A percentile compares a stretch with the other conserved stretches of the same genome.
Evolutionary conservation across 2,888 invertebrate species (phyloP).

Genomic region (Tipula helvola): DNA sequence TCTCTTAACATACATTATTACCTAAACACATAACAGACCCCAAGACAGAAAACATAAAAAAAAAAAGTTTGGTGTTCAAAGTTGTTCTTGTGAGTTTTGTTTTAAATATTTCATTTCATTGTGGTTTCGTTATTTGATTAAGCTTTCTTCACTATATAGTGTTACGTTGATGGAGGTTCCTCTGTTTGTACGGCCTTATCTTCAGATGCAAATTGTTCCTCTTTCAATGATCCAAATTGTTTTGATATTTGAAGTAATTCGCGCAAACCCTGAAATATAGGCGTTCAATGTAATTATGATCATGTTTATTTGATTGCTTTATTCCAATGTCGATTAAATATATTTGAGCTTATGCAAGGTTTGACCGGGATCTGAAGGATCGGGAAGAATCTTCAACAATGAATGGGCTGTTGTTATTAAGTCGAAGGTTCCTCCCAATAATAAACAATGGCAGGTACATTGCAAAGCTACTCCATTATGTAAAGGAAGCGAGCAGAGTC

Average conservation of each 20-base stretch:
- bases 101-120: background rate
- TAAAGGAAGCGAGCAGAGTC: no score
- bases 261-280: conserved; percentile 54
- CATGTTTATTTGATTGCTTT: no score
- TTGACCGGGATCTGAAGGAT: no score
- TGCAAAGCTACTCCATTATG: no score
- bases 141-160: background rate
- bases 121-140: background rate
- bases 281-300: background rate
- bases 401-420: no score
- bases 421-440: no score
- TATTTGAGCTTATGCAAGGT: no score
- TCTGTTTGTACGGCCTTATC: conserved; percentile 62
- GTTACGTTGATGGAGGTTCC: conserved; percentile 31
- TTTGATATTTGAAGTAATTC: conserved; percentile 73
- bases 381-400: no score
- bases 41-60: background rate
- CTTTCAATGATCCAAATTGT: conserved; percentile 49
- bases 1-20: background rate
- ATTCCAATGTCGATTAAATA: no score
- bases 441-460: no score
- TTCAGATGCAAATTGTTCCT: conserved; percentile 42
- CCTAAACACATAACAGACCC: background rate
- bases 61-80: background rate
- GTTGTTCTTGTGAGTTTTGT: background rate